Evolutionary conservation across 2,888 invertebrate genomes (phyloP), one percentile per base, ranked within the genome.

Genomic region (Aleiodes leptofemur): DNA sequence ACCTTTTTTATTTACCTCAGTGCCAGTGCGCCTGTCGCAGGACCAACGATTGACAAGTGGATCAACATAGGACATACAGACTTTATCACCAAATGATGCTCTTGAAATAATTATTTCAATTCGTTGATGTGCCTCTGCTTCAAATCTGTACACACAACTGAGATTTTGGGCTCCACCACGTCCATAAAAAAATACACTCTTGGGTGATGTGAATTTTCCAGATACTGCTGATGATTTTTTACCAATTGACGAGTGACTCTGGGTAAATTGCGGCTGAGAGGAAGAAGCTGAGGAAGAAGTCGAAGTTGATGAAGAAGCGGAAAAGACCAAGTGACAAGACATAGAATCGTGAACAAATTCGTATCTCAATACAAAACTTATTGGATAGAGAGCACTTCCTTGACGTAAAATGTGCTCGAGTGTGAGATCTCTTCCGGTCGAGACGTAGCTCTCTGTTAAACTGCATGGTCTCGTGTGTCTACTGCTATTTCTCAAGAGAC

Each of bases 151-250:
- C 78, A 93, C 91, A 87, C 96, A 96, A 76, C 93, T 94, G 72
- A 96, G 90, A 86, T 95, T 94, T 85, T 93, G 92, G 23, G 94
- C 92, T 1, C 96, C 96, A 13, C 96, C 96, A 82, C 96, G 91
- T 1, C 96, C 96, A 85, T 94, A 96, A 85, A 95, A 93, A 90
- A 96, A 96, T 72, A 96, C 95, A 82, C 95, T 95, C 83, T 93
- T 92, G 7, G 96, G 95, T 38, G 95, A 95, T 86, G 93, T 92
- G 87, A 96, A 94, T 83, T 92, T 90, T 14, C 94, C 94, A 13
- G 91, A 68, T 34, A 57, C 48, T 56, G 29, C 50, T 9, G 66
- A 76, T 16, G 82, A 81, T 14, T 76, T 72, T 14, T 68, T 68
- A 5, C 29, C 13, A 50, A 29, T 29, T 6, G 70, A 48, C 50